Evolutionary conservation across 2,113 vertebrate genomes (phyloP).

Genomic region (Canis aureus): DNA sequence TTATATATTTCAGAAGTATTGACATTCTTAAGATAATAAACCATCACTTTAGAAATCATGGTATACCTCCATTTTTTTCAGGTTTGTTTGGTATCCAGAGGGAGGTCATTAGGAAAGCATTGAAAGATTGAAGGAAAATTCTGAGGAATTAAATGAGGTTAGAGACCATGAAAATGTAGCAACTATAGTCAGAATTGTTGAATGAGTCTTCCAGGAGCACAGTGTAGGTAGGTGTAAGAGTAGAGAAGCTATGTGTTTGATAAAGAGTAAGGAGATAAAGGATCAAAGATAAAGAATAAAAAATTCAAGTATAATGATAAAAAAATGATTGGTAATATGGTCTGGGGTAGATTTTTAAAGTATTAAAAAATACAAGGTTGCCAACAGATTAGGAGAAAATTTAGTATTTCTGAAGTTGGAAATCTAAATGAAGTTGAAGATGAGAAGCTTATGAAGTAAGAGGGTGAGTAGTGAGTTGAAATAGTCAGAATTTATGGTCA

Average conservation of each 20-base stretch:
- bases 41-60: constrained; percentile 44
- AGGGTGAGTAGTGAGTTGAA: neutral
- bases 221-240: neutral
- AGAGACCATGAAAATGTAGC: neutral
- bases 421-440: neutral
- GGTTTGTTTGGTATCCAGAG: constrained; percentile 25
- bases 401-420: neutral
- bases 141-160: neutral
- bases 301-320: neutral
- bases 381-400: neutral
- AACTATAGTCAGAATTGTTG: neutral
- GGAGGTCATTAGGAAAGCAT: neutral
- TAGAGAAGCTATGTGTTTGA: neutral
- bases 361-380: neutral
- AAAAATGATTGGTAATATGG: neutral
- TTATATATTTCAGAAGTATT: constrained; percentile 50
- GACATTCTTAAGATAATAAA: neutral
- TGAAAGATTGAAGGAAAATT: constrained; percentile 50
- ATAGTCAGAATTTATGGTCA: neutral
- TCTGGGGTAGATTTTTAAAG: constrained; percentile 20
- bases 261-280: neutral
- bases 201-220: constrained; percentile 7
- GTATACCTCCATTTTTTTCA: constrained; percentile 30
- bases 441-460: neutral
- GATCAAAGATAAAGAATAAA: constrained; percentile 13